Conservation (phyloP, 2,113 vertebrate genomes). For the Eudyptes chrysolophus region DNA sequence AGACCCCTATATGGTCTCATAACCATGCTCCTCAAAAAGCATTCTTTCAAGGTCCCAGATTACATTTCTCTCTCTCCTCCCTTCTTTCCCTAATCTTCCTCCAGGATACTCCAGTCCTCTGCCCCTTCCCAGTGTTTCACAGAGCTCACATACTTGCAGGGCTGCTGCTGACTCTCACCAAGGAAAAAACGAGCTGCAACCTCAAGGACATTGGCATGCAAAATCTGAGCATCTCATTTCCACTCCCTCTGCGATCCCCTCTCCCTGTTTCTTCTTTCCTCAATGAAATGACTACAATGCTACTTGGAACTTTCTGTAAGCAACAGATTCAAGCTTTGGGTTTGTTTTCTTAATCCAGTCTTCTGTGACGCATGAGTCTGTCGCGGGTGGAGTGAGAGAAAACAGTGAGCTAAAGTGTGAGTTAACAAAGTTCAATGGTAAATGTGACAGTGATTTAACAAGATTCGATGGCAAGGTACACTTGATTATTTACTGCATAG, state of each 20-base stretch:
- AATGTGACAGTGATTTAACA: no score
- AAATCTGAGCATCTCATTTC: background rate
- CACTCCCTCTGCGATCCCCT: fast-evolving
- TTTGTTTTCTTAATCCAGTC: background rate
- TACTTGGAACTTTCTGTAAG: background rate
- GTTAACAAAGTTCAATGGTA: no score
- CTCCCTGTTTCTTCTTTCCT: background rate
- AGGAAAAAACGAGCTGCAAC: background rate
- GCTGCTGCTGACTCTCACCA: background rate
- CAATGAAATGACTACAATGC: background rate
- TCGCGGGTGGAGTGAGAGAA: no score
- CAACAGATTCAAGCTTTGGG: background rate
- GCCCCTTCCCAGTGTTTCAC: background rate
- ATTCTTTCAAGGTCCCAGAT: background rate
- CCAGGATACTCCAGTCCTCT: background rate
- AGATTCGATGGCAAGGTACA: no score
- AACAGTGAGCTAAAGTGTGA: no score
- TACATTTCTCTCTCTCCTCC: background rate
- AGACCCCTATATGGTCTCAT: background rate
- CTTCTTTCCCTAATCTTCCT: background rate
- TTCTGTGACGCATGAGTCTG: fast-evolving
- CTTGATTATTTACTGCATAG: no score
- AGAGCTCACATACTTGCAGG: background rate
- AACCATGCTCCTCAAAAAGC: fast-evolving
- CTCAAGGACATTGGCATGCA: background rate